Conservation (phyloP, 1,140 invertebrate genomes). For the Dreissena rostriformis region DNA sequence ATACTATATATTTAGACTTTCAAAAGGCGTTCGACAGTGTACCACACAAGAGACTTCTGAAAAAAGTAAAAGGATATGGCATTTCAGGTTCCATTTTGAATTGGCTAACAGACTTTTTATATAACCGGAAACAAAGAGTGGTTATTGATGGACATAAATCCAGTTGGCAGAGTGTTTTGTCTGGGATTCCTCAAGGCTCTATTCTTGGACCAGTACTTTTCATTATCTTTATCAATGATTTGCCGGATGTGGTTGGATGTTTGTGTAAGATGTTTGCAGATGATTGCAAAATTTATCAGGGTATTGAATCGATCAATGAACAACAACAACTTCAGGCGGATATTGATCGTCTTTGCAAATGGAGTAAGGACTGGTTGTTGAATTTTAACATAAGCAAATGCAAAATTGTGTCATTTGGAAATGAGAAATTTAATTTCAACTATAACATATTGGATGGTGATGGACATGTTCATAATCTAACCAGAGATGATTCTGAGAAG, state of each 20-base stretch:
- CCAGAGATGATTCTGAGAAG: neutral
- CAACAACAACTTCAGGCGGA: constrained; percentile 23
- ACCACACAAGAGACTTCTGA: constrained; percentile 26
- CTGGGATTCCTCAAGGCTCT: constrained; percentile 30
- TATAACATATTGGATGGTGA: constrained; percentile 24
- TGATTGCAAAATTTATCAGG: constrained; percentile 38
- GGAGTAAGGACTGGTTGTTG: constrained; percentile 40
- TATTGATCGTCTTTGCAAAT: constrained; percentile 9
- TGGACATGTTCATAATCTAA: neutral
- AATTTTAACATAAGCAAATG: constrained; percentile 46
- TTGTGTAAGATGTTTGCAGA: constrained; percentile 41
- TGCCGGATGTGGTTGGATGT: constrained; percentile 18
- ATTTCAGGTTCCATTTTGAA: constrained; percentile 1
- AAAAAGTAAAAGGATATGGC: constrained; percentile 14
- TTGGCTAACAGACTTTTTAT: constrained; percentile 27
- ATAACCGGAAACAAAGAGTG: constrained; percentile 11
- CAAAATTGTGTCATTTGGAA: constrained; percentile 24
- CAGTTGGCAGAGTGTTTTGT: neutral
- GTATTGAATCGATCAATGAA: neutral
- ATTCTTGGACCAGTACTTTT: constrained; percentile 41
- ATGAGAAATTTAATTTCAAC: neutral
- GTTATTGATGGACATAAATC: constrained; percentile 31
- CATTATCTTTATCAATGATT: constrained; percentile 48
- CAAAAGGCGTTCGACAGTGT: constrained; percentile 47
- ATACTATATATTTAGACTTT: constrained; percentile 52